A percentile compares a stretch with the other conserved stretches of the same genome.
phyloP scores from a whole-genome alignment of 2,888 invertebrate genomes.

The Drosophila ustulata region DNA sequence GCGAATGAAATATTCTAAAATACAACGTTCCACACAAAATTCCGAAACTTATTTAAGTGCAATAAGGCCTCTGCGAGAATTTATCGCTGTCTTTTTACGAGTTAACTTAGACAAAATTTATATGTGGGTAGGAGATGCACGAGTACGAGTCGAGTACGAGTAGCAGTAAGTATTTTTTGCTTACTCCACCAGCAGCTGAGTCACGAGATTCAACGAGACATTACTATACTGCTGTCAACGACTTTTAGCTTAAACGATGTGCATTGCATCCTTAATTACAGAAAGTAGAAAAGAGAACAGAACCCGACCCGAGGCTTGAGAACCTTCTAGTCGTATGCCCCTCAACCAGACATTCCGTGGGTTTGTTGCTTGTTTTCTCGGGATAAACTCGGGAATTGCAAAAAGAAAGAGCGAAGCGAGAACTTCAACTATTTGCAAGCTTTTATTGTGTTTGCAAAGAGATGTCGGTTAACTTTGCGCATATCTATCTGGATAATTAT shows the following conservation, averaged over 20 bases:
- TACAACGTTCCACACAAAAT: not conserved
- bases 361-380: slow-evolving; percentile 36
- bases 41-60: slow-evolving; percentile 6
- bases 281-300: slow-evolving; percentile 16
- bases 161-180: slow-evolving; percentile 11
- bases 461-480: slow-evolving; percentile 41
- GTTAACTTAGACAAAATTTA: slow-evolving; percentile 55
- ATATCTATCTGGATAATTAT: slow-evolving; percentile 28
- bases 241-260: slow-evolving; percentile 65
- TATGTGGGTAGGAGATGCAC: slow-evolving; percentile 24
- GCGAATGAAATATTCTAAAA: not conserved
- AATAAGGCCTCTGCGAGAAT: slow-evolving; percentile 38
- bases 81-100: slow-evolving; percentile 52
- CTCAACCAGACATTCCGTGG: slow-evolving; percentile 10
- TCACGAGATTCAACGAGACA: slow-evolving; percentile 54
- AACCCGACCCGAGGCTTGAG: slow-evolving; percentile 9
- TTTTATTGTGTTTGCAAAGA: slow-evolving; percentile 59
- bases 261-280: slow-evolving; percentile 75
- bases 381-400: slow-evolving; percentile 34
- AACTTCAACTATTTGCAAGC: slow-evolving; percentile 50
- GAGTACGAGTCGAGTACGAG: not conserved
- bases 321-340: slow-evolving; percentile 11
- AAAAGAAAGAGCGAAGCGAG: slow-evolving; percentile 22
- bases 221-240: slow-evolving; percentile 68
- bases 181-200: slow-evolving; percentile 43